These are phyloP conservation scores for Amphipoea oculea DNA, from an alignment of 2,888 invertebrate species.

Conservation along the genomic window DNA sequence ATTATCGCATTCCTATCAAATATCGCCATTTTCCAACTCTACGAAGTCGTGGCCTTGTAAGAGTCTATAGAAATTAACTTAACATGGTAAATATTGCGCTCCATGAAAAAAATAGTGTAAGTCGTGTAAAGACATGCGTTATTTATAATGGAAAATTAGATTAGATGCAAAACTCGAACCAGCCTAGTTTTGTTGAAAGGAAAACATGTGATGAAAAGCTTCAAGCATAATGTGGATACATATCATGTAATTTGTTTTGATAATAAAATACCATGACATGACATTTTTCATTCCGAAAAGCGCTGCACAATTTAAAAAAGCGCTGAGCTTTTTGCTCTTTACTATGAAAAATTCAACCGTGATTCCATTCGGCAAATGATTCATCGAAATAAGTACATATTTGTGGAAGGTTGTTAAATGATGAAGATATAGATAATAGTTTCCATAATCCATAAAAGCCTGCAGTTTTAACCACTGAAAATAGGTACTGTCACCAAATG, in stretches of 20 bases:
- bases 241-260: constrained; percentile 52
- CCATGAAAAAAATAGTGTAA: constrained; percentile 37
- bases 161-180: constrained; percentile 35
- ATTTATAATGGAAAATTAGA: constrained; percentile 35
- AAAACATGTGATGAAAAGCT: constrained; percentile 45
- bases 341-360: constrained; percentile 30
- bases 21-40: constrained; percentile 22
- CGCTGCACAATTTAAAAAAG: constrained; percentile 10
- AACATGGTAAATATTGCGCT: constrained; percentile 41
- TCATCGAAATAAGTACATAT: constrained; percentile 51
- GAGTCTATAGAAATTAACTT: constrained; percentile 47
- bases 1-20: constrained; percentile 30
- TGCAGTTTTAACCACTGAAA: not conserved
- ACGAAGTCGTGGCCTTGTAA: constrained; percentile 59
- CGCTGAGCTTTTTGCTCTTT: not conserved
- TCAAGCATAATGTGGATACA: constrained; percentile 58
- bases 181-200: constrained; percentile 38
- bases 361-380: constrained; percentile 22
- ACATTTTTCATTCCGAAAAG: constrained; percentile 44
- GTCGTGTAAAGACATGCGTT: constrained; percentile 41
- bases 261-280: constrained; percentile 61
- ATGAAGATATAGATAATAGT: not conserved
- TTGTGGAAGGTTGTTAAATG: constrained; percentile 12
- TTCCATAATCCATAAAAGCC: not conserved
- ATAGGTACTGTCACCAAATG: not conserved